These are phyloP conservation scores for Apteryx owenii DNA, from an alignment of 2,113 vertebrate genomes.

Conservation along the genomic window DNA sequence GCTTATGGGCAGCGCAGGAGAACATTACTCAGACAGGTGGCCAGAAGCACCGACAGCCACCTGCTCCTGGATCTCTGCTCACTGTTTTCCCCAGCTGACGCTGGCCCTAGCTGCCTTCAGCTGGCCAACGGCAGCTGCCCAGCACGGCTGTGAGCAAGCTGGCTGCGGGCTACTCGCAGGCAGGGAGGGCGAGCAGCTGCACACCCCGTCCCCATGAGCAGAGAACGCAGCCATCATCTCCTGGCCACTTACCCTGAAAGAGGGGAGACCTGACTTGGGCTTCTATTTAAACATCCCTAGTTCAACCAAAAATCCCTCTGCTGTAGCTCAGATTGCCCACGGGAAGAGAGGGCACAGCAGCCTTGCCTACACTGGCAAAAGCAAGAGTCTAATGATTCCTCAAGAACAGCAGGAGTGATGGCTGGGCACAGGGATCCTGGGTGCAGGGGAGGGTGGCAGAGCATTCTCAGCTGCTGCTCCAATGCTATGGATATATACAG, in stretches of 20 bases:
- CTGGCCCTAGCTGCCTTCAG: constrained; percentile 32
- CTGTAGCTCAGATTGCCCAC: not conserved
- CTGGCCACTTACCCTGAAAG: not conserved
- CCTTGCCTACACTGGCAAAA: not conserved
- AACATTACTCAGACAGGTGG: not conserved
- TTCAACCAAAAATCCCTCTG: not conserved
- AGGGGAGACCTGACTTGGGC: not conserved
- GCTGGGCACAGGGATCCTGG: fast-evolving
- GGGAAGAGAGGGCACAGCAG: not conserved
- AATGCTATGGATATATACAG: not conserved
- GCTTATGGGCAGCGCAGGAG: not conserved
- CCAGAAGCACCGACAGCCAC: constrained; percentile 17
- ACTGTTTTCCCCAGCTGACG: not conserved
- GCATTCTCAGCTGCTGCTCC: fast-evolving
- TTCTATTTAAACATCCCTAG: not conserved
- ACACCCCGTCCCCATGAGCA: not conserved
- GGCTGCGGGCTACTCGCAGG: not conserved
- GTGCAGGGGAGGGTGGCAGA: not conserved
- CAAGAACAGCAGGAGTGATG: fast-evolving
- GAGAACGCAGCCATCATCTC: fast-evolving
- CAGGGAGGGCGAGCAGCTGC: not conserved
- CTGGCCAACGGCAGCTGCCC: constrained; percentile 46
- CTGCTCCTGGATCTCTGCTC: constrained; percentile 48
- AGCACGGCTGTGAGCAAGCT: not conserved
- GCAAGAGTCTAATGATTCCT: fast-evolving